Evolutionary conservation across 2,888 invertebrate species (phyloP).

Genomic region (Lumbricus terrestris): DNA sequence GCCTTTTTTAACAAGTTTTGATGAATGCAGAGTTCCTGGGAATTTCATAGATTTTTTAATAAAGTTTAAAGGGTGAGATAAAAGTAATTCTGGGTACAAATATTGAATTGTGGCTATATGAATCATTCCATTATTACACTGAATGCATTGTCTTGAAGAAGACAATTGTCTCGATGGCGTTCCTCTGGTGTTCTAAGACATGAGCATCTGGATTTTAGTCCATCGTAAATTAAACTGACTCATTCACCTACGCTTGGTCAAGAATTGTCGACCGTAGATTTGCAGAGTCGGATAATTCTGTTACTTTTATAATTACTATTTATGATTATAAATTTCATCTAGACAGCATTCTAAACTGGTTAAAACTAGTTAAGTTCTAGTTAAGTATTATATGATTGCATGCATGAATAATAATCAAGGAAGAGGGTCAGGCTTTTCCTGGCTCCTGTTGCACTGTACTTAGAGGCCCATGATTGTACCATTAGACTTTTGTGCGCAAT

Average conservation of each 20-base stretch:
- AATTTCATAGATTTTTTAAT: background rate
- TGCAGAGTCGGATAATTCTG: background rate
- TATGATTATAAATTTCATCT: too few species aligned
- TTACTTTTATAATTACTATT: too few species aligned
- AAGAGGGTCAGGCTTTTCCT: too few species aligned
- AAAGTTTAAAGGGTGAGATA: background rate
- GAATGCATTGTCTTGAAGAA: background rate
- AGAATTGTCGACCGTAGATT: background rate
- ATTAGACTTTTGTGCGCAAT: too few species aligned
- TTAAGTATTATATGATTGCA: too few species aligned
- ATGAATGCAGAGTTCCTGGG: background rate
- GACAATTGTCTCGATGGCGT: background rate
- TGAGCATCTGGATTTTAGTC: background rate
- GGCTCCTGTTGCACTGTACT: too few species aligned
- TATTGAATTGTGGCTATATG: too few species aligned
- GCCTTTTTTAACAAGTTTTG: background rate
- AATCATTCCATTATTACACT: background rate
- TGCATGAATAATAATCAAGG: too few species aligned
- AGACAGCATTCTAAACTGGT: too few species aligned
- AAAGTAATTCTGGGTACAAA: too few species aligned
- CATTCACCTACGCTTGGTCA: background rate
- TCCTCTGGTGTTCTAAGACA: conserved; percentile 4
- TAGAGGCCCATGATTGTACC: too few species aligned
- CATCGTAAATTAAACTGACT: background rate
- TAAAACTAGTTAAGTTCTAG: too few species aligned